Percentiles rank a stretch among this genome's conserved stretches.
Evolutionary conservation across 2,888 invertebrate species (phyloP).

Genomic region (Synergus japonicus): DNA sequence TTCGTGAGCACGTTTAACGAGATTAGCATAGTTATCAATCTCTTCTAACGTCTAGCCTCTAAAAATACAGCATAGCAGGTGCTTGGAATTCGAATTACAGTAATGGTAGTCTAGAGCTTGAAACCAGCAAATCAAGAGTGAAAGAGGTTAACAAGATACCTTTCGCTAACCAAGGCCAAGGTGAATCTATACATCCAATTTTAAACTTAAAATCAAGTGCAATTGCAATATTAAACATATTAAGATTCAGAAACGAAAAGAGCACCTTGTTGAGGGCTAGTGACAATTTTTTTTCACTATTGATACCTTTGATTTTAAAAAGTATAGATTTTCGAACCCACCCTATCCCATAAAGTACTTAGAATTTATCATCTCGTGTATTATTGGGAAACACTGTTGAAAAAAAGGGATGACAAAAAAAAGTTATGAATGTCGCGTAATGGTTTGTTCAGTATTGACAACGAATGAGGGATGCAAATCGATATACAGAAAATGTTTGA

Average conservation of each 20-base stretch:
- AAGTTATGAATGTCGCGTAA: slow-evolving; percentile 22
- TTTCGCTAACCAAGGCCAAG: slow-evolving; percentile 10
- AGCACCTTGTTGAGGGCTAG: too few species aligned
- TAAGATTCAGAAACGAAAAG: neutral
- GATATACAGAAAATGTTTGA: slow-evolving; percentile 22
- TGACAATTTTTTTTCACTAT: too few species aligned
- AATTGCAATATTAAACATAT: neutral
- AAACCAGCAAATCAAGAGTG: neutral
- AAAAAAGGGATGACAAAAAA: neutral
- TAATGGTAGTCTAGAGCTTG: neutral
- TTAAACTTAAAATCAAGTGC: neutral
- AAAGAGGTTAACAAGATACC: neutral
- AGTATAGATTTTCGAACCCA: too few species aligned
- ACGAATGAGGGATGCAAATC: slow-evolving; percentile 31
- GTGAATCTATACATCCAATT: neutral
- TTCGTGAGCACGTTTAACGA: slow-evolving; percentile 52
- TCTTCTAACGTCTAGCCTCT: slow-evolving; percentile 52
- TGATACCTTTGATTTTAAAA: too few species aligned
- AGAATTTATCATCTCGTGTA: neutral
- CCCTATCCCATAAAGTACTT: neutral
- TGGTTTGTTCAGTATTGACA: slow-evolving; percentile 10
- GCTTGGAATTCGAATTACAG: slow-evolving; percentile 31
- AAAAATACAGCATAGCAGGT: slow-evolving; percentile 54
- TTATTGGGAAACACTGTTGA: neutral
- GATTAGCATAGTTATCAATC: slow-evolving; percentile 59